phyloP scores from a whole-genome alignment of 2,797 vertebrate species.

The Strix occidentalis region DNA sequence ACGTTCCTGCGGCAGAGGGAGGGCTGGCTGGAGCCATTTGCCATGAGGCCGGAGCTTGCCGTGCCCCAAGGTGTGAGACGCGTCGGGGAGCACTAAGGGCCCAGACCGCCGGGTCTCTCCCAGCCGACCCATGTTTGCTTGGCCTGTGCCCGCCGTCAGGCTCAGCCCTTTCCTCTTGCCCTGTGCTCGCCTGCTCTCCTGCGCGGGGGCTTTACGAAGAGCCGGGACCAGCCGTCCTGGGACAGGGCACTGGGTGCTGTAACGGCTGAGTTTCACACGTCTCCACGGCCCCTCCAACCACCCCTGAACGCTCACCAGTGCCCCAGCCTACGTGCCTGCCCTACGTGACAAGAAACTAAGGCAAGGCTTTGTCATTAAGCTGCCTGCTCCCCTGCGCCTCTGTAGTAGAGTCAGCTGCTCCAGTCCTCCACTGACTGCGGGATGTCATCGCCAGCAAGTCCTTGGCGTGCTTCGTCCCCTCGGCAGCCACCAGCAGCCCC shows the following conservation, averaged over 20 bases:
- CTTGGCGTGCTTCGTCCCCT: background rate
- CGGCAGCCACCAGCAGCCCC: background rate
- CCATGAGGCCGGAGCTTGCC: background rate
- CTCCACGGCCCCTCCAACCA: background rate
- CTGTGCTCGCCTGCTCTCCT: background rate
- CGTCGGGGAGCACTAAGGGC: background rate
- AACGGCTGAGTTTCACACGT: fast-evolving
- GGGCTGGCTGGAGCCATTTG: background rate
- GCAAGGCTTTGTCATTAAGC: background rate
- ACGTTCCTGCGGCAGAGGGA: background rate
- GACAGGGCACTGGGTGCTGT: background rate
- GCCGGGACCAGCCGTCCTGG: fast-evolving
- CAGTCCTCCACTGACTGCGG: background rate
- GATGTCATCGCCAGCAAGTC: background rate
- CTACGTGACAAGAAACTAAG: background rate
- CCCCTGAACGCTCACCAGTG: fast-evolving
- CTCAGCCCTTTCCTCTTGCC: background rate
- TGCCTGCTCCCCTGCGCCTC: background rate
- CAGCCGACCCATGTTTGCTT: background rate
- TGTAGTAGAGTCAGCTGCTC: background rate
- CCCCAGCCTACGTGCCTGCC: background rate
- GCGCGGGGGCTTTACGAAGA: background rate
- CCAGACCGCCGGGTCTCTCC: background rate
- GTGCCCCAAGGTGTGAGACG: background rate
- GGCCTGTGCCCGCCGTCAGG: background rate